Percentiles rank a stretch among this genome's conserved stretches.
Conservation (phyloP, 2,888 invertebrate species). For the Thyatira batis region DNA sequence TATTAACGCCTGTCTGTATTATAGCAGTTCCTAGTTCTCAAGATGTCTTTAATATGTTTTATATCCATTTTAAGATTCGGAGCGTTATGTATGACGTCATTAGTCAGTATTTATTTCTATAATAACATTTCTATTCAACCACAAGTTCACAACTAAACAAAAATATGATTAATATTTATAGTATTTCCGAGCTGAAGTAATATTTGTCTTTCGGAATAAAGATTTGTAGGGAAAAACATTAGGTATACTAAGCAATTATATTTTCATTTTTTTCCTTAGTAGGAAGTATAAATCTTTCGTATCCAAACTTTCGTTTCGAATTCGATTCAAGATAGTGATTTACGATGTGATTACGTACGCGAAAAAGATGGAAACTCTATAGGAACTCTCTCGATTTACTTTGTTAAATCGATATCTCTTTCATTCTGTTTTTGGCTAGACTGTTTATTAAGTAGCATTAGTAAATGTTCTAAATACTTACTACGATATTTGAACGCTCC, state of each 20-base stretch:
- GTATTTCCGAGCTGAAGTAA: conserved; percentile 15
- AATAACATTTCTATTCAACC: no score
- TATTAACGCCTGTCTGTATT: no score
- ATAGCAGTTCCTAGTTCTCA: no score
- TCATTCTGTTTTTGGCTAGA: neutral
- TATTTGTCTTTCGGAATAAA: conserved; percentile 23
- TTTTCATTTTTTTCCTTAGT: conserved; percentile 20
- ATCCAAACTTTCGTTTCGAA: conserved; percentile 27
- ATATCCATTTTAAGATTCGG: no score
- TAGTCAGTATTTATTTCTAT: no score
- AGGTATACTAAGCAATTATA: neutral
- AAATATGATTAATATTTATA: no score
- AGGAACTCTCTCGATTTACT: neutral
- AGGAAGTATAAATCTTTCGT: conserved; percentile 27
- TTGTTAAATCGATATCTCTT: neutral
- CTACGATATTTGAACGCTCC: conserved; percentile 18
- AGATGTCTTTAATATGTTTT: no score
- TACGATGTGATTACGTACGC: conserved; percentile 20
- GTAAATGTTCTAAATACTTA: no score
- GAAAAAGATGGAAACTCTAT: neutral
- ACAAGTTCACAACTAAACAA: no score
- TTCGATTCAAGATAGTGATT: conserved; percentile 22
- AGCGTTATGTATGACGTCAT: no score
- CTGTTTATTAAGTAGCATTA: conserved; percentile 13
- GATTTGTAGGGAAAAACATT: neutral